A percentile compares a stretch with the other conserved stretches of the same genome.
Conservation (phyloP, 2,113 vertebrate genomes). For the Festucalex cinctus region DNA sequence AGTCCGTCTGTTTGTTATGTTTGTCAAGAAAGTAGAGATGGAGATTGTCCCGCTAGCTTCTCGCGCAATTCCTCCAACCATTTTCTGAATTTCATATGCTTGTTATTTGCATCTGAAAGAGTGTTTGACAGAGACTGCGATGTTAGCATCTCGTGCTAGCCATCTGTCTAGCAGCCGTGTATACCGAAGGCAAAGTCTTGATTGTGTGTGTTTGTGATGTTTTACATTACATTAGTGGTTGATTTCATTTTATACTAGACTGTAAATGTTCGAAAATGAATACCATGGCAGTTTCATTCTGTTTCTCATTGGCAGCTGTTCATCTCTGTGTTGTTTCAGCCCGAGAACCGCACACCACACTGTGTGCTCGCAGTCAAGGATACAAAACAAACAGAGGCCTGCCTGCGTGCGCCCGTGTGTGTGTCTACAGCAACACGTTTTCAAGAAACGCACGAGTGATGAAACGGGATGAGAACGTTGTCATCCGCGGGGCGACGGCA, state of each 20-base stretch:
- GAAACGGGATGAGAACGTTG: background rate
- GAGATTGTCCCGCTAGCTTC: background rate
- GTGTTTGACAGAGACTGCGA: background rate
- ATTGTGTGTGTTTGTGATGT: background rate
- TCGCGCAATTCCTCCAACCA: background rate
- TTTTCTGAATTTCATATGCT: background rate
- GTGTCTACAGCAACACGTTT: conserved; percentile 1
- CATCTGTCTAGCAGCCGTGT: background rate
- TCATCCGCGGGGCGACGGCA: background rate
- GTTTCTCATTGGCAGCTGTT: conserved; percentile 3
- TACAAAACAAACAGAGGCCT: conserved; percentile 65
- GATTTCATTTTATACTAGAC: background rate
- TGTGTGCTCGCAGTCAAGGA: conserved; percentile 59
- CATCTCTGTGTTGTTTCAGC: conserved; percentile 26
- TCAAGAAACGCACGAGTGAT: background rate
- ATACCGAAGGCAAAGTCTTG: background rate
- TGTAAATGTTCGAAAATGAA: background rate
- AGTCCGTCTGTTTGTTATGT: background rate
- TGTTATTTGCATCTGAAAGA: background rate
- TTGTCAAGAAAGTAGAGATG: background rate
- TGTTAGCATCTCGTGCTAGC: background rate
- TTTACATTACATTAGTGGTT: background rate
- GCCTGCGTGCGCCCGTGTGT: background rate
- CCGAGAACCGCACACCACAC: conserved; percentile 25
- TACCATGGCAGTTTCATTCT: background rate